A percentile compares a stretch with the other conserved stretches of the same genome.
Conservation (phyloP, 2,797 vertebrate genomes). For the Gymnocypris eckloni region DNA sequence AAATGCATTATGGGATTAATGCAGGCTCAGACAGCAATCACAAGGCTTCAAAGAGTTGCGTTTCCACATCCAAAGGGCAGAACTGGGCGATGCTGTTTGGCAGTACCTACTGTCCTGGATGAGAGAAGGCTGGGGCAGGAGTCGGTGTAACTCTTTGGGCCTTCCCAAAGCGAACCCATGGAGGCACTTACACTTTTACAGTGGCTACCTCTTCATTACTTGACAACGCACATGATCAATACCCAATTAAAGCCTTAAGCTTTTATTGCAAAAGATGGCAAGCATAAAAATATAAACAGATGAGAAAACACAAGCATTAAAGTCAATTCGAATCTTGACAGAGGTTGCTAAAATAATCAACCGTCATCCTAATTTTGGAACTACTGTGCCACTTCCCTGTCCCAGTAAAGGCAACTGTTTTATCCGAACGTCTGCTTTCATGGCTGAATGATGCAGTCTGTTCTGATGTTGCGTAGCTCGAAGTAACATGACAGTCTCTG, state of each 20-base stretch:
- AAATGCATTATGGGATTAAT: slow-evolving; percentile 45
- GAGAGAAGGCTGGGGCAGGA: slow-evolving; percentile 35
- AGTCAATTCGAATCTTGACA: slow-evolving; percentile 69
- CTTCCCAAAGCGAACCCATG: slow-evolving; percentile 18
- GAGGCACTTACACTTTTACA: not conserved
- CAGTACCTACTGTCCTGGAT: slow-evolving; percentile 30
- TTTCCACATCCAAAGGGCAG: slow-evolving; percentile 8
- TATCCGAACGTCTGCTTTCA: slow-evolving; percentile 43
- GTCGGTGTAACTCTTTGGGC: not conserved
- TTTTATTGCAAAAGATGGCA: slow-evolving; percentile 10
- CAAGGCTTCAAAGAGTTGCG: slow-evolving; percentile 31
- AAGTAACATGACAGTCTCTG: slow-evolving; percentile 28
- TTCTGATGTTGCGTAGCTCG: slow-evolving; percentile 29
- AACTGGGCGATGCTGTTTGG: slow-evolving; percentile 38
- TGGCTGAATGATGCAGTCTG: slow-evolving; percentile 21
- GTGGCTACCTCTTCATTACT: not conserved
- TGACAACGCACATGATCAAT: slow-evolving; percentile 1
- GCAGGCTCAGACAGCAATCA: slow-evolving; percentile 39
- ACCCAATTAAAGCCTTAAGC: slow-evolving; percentile 19
- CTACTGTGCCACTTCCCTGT: slow-evolving; percentile 74
- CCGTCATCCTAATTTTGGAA: slow-evolving; percentile 67
- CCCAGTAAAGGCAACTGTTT: slow-evolving; percentile 55
- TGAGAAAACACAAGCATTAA: slow-evolving; percentile 58
- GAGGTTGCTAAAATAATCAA: slow-evolving; percentile 67
- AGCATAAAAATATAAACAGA: slow-evolving; percentile 62